Base-by-base conservation (phyloP, 2,888 invertebrate genomes). In the Tipula unca region DNA sequence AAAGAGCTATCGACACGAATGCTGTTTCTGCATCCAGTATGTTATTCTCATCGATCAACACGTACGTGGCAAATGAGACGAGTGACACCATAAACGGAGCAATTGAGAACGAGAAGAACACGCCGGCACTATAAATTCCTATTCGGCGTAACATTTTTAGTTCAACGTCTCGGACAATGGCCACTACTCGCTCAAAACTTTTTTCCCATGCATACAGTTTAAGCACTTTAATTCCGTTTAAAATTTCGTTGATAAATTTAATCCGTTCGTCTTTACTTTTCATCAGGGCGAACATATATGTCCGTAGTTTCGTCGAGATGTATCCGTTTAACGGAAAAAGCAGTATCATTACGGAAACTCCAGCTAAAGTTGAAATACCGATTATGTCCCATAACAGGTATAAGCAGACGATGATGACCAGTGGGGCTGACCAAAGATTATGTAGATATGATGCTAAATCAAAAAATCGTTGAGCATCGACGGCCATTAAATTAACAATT, bases 161-260 rank as follows among this genome's bases (percentile, higher is more conserved):
- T 89, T 94, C 94, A 87, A 92, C 91, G 20, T 90, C 89, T 87
- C 94, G 90, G 85, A 94, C 93, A 17, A 89, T 90, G 82, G 91
- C 88, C 32, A 94, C 91, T 88, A 93, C 92, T 83, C 92, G 89
- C 87, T 92, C 91, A 88, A 93, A 93, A 17, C 93, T 93, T 29
- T 91, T 90, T 88, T 94, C 94, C 93, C 93, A 93, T 0, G 93
- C 93, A 88, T 94, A 94, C 86, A 94, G 88, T 88, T 94, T 94
- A 87, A 94, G 88, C 6, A 93, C 92, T 91, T 93, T 93, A 84
- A 93, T 93, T 32, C 93, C 93, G 87, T 91, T 92, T 13, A 93
- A 89, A 85, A 93, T 91, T 89, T 91, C 93, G 87, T 92, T 93
- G 90, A 93, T 92, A 83, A 93, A 88, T 88, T 93, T 93, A 13